Evolutionary conservation across 1,140 invertebrate genomes (phyloP).

Genomic region (Drosophila kikkawai): DNA sequence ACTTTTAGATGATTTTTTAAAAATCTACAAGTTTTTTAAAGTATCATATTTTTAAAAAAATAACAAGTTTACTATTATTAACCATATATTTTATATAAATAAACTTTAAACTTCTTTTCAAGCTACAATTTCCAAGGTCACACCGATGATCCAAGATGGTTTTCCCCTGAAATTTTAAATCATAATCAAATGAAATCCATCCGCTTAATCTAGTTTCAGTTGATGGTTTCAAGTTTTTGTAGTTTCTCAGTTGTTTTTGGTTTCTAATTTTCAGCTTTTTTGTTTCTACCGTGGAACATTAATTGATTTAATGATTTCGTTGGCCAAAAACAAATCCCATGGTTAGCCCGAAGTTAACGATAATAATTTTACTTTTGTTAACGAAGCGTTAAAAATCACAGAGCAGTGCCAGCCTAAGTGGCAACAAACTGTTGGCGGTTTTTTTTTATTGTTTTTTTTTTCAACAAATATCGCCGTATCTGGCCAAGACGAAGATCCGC

Average conservation of each 20-base stretch:
- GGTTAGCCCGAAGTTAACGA: slow-evolving; percentile 31
- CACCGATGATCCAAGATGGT: neutral
- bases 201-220: slow-evolving; percentile 57
- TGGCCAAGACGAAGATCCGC: slow-evolving; percentile 33
- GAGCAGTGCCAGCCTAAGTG: slow-evolving; percentile 55
- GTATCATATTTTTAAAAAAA: no score
- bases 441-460: slow-evolving; percentile 1
- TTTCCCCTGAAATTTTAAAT: slow-evolving; percentile 1
- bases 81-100: neutral
- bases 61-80: neutral
- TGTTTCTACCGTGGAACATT: slow-evolving; percentile 61
- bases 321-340: slow-evolving; percentile 45
- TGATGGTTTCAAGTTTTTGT: slow-evolving; percentile 16
- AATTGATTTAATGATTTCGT: slow-evolving; percentile 70
- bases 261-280: slow-evolving; percentile 46
- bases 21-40: no score
- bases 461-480: slow-evolving; percentile 57
- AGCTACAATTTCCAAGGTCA: slow-evolving; percentile 5
- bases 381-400: slow-evolving; percentile 68
- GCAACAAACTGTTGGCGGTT: slow-evolving; percentile 68
- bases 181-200: slow-evolving; percentile 45
- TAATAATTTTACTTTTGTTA: slow-evolving; percentile 63
- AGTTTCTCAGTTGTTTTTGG: slow-evolving; percentile 5
- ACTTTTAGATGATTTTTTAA: no score
- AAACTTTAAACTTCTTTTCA: neutral